Evolutionary conservation across 2,113 vertebrate species (phyloP), one percentile per base, ranked within the genome.

Genomic region (Mustelus asterias): DNA sequence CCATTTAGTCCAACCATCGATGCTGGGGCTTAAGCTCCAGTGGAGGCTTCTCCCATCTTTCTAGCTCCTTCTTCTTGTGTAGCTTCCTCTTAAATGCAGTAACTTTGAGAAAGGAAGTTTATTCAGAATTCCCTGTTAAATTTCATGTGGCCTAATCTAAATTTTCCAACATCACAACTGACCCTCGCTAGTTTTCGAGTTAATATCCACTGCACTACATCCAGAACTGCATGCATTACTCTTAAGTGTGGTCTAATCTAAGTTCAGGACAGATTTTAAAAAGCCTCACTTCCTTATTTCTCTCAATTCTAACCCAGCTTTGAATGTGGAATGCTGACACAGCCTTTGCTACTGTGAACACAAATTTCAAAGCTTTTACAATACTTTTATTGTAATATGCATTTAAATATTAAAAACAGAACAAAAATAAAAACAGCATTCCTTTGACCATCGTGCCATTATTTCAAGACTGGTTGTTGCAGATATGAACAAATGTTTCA

Each of bases 351-450:
- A 29, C 48, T 29, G 24, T 58, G 54, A 54, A 89, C 37, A 93
- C n/a, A 93, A 67, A 93, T 37, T 65, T 8, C 41, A 72, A 72
- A 29, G 26, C 26, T 72, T 65, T 65, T 93, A n/a, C 54, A 90
- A 90, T 41, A 72, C 37, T 41, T 95, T 95, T 95, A 95, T 70
- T 95, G 44, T 95, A 70, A 48, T 65, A 37, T 63, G n/a, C 67
- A 95, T 26, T 67, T 94, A 95, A 70, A 95, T 95, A 95, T 95
- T 95, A 70, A 72, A 95, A 95, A 95, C 41, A 86, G n/a, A 44
- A 85, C 41, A 95, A 95, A 76, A 95, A 76, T 72, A 95, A 72
- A 95, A 95, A 72, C 24, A 44, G 94, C 69, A 95, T 95, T 95
- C 69, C 69, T 95, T 54, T 72, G 44, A 95, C 14, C 13, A 72